phyloP scores from a whole-genome alignment of 2,888 invertebrate genomes.

The Drosophila ochracea region DNA sequence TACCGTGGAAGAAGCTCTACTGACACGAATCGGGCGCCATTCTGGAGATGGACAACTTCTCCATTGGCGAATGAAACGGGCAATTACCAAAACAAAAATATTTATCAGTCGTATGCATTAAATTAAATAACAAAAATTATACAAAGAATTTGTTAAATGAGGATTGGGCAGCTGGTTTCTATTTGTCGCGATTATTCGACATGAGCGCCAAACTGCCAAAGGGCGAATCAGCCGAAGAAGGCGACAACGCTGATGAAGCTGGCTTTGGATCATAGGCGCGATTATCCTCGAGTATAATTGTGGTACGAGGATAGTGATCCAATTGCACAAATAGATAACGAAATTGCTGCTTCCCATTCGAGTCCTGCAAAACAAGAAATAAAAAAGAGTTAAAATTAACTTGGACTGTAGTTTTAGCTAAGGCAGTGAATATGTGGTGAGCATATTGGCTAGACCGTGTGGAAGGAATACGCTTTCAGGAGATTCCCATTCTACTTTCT shows the following conservation, averaged over 20 bases:
- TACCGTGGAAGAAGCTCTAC: slow-evolving; percentile 88
- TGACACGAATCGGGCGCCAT: slow-evolving; percentile 80
- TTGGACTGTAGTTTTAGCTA: too few species aligned
- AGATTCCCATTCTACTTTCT: too few species aligned
- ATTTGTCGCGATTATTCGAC: slow-evolving; percentile 69
- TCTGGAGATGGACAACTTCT: slow-evolving; percentile 80
- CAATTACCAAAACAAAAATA: not conserved
- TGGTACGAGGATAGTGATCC: slow-evolving; percentile 90
- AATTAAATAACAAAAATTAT: slow-evolving; percentile 65
- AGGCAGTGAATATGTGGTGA: too few species aligned
- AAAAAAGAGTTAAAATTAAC: slow-evolving; percentile 2
- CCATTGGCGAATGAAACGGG: slow-evolving; percentile 69
- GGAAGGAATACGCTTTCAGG: too few species aligned
- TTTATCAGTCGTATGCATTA: slow-evolving; percentile 67
- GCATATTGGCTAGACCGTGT: too few species aligned
- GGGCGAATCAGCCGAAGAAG: slow-evolving; percentile 13
- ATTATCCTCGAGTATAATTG: slow-evolving; percentile 93
- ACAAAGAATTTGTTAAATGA: slow-evolving; percentile 61
- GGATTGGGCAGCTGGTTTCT: not conserved
- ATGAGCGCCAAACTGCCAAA: slow-evolving; percentile 64
- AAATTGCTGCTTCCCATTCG: slow-evolving; percentile 91
- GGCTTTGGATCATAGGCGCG: slow-evolving; percentile 85
- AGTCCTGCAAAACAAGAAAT: slow-evolving; percentile 88
- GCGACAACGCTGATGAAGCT: slow-evolving; percentile 19
- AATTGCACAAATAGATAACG: slow-evolving; percentile 93